Conservation (phyloP, 2,797 vertebrate species). For the Dallia pectoralis region DNA sequence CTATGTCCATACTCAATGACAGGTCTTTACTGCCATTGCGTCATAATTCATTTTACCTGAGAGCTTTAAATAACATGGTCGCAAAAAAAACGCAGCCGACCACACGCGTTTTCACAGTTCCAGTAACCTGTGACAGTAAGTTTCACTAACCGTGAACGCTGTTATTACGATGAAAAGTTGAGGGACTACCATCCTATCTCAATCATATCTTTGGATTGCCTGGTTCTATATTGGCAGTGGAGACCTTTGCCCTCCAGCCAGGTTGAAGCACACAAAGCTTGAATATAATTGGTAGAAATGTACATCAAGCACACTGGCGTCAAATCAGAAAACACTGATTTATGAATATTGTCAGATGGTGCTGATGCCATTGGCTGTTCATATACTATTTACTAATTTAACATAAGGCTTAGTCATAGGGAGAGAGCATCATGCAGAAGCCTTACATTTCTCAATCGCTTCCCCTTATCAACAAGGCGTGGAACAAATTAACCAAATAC, state of each 20-base stretch:
- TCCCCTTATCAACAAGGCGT: neutral
- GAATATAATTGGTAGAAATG: constrained; percentile 56
- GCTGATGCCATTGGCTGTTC: constrained; percentile 32
- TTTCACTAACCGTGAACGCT: neutral
- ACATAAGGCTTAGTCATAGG: constrained; percentile 8
- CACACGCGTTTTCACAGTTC: too few relatives aligned
- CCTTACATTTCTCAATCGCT: neutral
- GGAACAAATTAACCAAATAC: neutral
- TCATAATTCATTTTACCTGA: neutral
- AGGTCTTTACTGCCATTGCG: neutral
- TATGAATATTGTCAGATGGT: constrained; percentile 54
- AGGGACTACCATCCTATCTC: constrained; percentile 19
- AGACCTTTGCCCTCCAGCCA: constrained; percentile 62
- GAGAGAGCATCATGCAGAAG: constrained; percentile 13
- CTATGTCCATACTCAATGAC: neutral
- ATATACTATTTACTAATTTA: constrained; percentile 12
- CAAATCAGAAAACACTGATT: constrained; percentile 41
- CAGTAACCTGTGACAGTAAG: neutral
- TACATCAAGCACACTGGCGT: constrained; percentile 49
- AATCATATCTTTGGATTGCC: constrained; percentile 62
- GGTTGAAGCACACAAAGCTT: constrained; percentile 60
- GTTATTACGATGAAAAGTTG: neutral
- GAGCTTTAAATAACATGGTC: neutral
- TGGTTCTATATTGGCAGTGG: constrained; percentile 68
- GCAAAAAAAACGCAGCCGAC: too few relatives aligned